Percentiles rank a stretch among this genome's conserved stretches.
Conservation (phyloP, 2,888 invertebrate genomes). For the Pyrochroa serraticornis region DNA sequence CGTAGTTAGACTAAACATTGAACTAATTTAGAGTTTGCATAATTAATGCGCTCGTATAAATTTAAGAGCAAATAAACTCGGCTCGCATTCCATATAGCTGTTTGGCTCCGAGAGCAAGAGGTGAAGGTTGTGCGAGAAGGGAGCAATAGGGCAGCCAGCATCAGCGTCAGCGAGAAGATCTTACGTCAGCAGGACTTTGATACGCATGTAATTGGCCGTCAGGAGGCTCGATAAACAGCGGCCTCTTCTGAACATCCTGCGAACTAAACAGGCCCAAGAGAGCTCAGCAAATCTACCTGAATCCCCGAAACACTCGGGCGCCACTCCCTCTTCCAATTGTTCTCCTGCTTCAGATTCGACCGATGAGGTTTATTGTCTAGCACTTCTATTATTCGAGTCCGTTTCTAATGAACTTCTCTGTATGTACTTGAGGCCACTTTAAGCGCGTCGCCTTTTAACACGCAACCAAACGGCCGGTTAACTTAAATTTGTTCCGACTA, state of each 20-base stretch:
- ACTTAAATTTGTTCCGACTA: too few species aligned
- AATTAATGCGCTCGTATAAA: constrained; percentile 16
- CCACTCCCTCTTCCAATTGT: constrained; percentile 22
- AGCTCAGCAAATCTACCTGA: constrained; percentile 36
- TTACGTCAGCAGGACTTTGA: constrained; percentile 41
- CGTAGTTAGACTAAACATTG: constrained; percentile 2
- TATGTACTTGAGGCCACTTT: constrained; percentile 5
- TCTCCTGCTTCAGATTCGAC: constrained; percentile 15
- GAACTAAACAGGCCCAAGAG: constrained; percentile 36
- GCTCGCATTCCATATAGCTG: not conserved
- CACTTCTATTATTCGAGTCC: constrained; percentile 8
- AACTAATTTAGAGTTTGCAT: constrained; percentile 15
- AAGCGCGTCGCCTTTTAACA: too few species aligned
- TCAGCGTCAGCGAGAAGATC: constrained; percentile 19
- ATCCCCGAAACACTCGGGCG: constrained; percentile 28
- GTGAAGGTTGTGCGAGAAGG: not conserved
- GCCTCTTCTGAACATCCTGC: constrained; percentile 27
- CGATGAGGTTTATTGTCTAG: constrained; percentile 21
- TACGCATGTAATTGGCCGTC: constrained; percentile 43
- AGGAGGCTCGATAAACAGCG: constrained; percentile 37
- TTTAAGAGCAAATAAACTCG: constrained; percentile 21
- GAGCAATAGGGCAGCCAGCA: not conserved
- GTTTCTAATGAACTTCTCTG: constrained; percentile 18
- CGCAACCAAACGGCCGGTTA: too few species aligned
- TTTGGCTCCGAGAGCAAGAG: not conserved